Base-by-base conservation (phyloP, 2,113 vertebrate species). In the Burhinus oedicnemus region DNA sequence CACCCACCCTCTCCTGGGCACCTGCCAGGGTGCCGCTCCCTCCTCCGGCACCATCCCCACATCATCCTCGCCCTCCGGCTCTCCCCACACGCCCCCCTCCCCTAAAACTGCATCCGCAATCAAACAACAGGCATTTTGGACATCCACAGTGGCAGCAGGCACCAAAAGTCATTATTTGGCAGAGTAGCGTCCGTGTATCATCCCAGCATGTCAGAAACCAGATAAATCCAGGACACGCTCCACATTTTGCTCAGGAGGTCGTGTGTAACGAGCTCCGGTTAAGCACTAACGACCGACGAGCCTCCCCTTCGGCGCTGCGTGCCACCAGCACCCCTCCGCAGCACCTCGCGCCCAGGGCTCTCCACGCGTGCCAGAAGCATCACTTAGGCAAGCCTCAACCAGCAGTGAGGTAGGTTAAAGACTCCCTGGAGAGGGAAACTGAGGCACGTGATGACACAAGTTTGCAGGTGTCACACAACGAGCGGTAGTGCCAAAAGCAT, bases 361-460 rank as follows among this genome's bases (percentile, higher is more conserved):
- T 51, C 49, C 49, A 51, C 12, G 22, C 12, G 3, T 51, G 49
- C 49, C 49, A 51, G 49, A 51, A 51, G 38, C 5, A 3, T 71
- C 70, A 21, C 61, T 61, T 26, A 65, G 60, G 8, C 54, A 81
- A 65, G 87, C 93, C 89, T 72, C 95, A 72, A 25, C 87, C 12
- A 49, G 75, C 79, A 69, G 92, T 42, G 97, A 97, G 93, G 93
- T 96, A 96, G 96, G 90, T 77, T 42, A 83, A 76, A 75, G 88
- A 20, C n/a, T 95, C 68, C 87, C 89, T 20, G 3, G 49, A 21
- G 34, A 86, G 93, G 92, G 84, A 93, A 91, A 83, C 75, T 22
- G 96, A 97, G 96, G 96, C 95, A 96, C 96, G 1, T 1, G 62
- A n/a, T 65, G n/a, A 84, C 64, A 74, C n/a, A 69, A 40, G 74